Evolutionary conservation across 2,888 invertebrate genomes (phyloP).

Genomic region (Caenorhabditis parvicauda): DNA sequence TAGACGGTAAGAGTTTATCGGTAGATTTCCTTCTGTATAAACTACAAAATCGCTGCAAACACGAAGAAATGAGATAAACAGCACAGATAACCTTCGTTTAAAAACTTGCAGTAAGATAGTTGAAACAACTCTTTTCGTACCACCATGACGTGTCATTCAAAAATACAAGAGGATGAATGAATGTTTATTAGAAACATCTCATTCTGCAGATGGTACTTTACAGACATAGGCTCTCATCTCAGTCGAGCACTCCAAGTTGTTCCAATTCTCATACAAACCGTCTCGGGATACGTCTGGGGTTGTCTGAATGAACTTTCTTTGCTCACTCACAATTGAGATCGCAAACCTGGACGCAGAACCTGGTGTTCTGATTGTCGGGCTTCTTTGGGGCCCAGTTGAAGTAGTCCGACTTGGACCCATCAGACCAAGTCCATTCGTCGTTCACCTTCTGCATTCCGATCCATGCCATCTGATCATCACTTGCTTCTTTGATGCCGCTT

Average conservation of each 20-base stretch:
- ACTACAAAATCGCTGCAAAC: too few species aligned
- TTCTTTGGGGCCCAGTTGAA: background rate
- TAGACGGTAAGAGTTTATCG: too few species aligned
- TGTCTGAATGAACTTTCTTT: too few species aligned
- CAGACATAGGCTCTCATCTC: background rate
- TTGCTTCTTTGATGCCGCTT: background rate
- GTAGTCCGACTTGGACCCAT: background rate
- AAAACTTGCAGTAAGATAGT: too few species aligned
- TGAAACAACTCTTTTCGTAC: too few species aligned
- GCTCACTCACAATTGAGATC: too few species aligned
- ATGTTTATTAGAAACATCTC: too few species aligned
- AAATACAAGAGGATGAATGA: too few species aligned
- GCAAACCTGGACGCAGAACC: background rate
- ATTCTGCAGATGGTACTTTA: constrained; percentile 14
- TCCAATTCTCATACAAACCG: background rate
- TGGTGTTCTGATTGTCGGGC: background rate
- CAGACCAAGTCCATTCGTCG: background rate
- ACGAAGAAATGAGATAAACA: too few species aligned
- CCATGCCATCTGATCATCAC: background rate
- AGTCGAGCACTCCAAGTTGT: background rate
- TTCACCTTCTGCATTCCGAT: background rate
- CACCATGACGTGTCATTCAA: too few species aligned
- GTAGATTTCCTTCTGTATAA: too few species aligned
- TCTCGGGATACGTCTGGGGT: background rate
- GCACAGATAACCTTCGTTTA: too few species aligned